Percentiles rank a stretch among this genome's conserved stretches.
phyloP scores from a whole-genome alignment of 2,888 invertebrate genomes.

The Ischnus inquisitorius region DNA sequence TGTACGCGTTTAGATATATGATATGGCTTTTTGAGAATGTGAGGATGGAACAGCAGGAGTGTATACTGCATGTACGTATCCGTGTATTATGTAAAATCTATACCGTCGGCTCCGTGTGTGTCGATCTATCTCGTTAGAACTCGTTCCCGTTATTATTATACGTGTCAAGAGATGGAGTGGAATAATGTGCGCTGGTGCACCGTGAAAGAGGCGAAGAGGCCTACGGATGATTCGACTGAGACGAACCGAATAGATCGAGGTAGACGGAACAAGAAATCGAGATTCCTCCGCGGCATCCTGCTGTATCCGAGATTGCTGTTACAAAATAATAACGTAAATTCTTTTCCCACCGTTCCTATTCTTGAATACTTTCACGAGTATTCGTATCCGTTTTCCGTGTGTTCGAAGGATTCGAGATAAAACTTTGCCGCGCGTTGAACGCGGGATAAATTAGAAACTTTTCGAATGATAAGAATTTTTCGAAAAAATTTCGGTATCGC shows the following conservation, averaged over 20 bases:
- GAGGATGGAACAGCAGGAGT: constrained; percentile 21
- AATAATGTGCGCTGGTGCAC: constrained; percentile 18
- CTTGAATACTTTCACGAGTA: neutral
- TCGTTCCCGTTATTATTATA: constrained; percentile 35
- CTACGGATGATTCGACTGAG: constrained; percentile 1
- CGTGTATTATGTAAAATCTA: constrained; percentile 8
- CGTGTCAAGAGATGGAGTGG: constrained; percentile 15
- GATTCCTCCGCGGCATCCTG: constrained; percentile 23
- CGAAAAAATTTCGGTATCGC: neutral
- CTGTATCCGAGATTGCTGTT: constrained; percentile 4
- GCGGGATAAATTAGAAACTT: constrained; percentile 8
- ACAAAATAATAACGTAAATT: constrained; percentile 32
- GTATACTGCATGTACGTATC: neutral
- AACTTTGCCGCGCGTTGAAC: neutral
- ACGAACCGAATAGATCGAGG: constrained; percentile 16
- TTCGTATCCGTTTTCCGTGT: neutral
- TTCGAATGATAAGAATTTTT: neutral
- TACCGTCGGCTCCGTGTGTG: constrained; percentile 14
- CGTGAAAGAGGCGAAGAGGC: constrained; percentile 3
- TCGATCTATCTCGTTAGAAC: constrained; percentile 31
- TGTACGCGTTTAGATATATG: neutral
- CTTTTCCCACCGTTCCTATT: constrained; percentile 9
- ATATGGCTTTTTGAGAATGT: constrained; percentile 24
- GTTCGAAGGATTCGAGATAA: neutral
- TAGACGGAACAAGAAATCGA: constrained; percentile 26